Base-by-base conservation (phyloP, 2,888 invertebrate species). In the Conchocele bisecta region DNA sequence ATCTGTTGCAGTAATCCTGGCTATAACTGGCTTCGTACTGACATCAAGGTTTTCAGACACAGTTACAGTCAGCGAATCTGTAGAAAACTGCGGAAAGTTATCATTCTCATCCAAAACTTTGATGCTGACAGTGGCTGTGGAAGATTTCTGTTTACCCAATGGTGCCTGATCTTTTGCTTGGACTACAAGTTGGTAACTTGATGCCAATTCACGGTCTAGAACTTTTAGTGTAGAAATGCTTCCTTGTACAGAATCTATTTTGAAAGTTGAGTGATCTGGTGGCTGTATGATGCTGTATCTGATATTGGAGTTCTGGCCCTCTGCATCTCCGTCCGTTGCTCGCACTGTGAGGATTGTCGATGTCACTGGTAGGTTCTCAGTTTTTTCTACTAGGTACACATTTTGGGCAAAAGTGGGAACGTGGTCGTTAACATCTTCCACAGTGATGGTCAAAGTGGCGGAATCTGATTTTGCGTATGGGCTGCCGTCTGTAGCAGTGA, bases 101-200 rank as follows among this genome's bases (percentile, higher is more conserved):
- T 99, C 99, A 88, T 99, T 99, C 0, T 98, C 97, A 90, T 99
- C 99, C 0, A 96, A 95, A 0, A 99, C 95, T 0, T 96, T 95
- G 80, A 99, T 97, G 91, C 98, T 98, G 0, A 99, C 96, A 86
- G 95, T 96, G 0, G 97, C 95, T 89, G 94, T 95, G 70, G 97
- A 95, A 0, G 96, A 95, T 84, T 94, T 93, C 68, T 97, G 93
- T 59, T 95, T 95, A 11, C 95, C 94, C 29, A 78, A 70, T 29
- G 69, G 42, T 5, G 88, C 89, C 88, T 95, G 95, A 89, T 98
- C 98, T 0, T 94, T 94, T 0, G 98, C 98, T 82, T 94, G 94
- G 0, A 98, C 94, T 24, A 96, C 93, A 11, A 98, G 93, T 0
- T 95, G 95, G 88, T 98, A 98, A 56, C 95, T 94, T 58, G 96